Evolutionary conservation across 1,140 invertebrate species (phyloP).

Genomic region (Venustaconcha ellipsiformis): DNA sequence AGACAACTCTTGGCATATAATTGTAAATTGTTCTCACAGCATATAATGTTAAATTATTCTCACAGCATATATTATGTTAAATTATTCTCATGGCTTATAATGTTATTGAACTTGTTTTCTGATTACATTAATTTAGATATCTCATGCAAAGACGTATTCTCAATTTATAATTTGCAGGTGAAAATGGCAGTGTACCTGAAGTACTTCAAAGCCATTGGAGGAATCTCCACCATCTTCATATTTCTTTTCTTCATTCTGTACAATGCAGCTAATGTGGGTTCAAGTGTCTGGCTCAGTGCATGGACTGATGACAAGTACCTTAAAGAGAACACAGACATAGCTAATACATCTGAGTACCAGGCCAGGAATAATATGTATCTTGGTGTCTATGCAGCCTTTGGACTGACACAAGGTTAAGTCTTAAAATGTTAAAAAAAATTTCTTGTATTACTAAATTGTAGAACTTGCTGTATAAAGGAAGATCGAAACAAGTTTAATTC

Average conservation of each 20-base stretch:
- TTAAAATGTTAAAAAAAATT: no score
- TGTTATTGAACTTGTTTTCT: no score
- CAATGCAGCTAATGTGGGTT: constrained; percentile 44
- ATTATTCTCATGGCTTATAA: no score
- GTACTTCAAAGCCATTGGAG: constrained; percentile 54
- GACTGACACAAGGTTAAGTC: constrained; percentile 56
- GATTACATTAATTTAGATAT: no score
- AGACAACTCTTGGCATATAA: no score
- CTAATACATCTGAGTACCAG: constrained; percentile 49
- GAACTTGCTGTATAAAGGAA: no score
- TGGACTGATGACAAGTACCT: constrained; percentile 58
- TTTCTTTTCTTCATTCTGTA: constrained; percentile 42
- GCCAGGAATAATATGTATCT: constrained; percentile 56
- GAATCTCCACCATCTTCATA: constrained; percentile 32
- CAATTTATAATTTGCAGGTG: constrained; percentile 45
- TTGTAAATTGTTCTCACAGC: no score
- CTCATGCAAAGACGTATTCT: neutral
- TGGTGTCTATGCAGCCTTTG: constrained; percentile 59
- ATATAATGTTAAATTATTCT: no score
- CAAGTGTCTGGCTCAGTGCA: constrained; percentile 58
- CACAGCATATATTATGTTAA: no score
- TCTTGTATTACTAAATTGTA: no score
- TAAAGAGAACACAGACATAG: constrained; percentile 33
- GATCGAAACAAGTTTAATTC: no score
- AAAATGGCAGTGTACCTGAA: constrained; percentile 50